Evolutionary conservation across 2,113 vertebrate species (phyloP), one percentile per base, ranked within the genome.

Genomic region (Ceyx margarethae): DNA sequence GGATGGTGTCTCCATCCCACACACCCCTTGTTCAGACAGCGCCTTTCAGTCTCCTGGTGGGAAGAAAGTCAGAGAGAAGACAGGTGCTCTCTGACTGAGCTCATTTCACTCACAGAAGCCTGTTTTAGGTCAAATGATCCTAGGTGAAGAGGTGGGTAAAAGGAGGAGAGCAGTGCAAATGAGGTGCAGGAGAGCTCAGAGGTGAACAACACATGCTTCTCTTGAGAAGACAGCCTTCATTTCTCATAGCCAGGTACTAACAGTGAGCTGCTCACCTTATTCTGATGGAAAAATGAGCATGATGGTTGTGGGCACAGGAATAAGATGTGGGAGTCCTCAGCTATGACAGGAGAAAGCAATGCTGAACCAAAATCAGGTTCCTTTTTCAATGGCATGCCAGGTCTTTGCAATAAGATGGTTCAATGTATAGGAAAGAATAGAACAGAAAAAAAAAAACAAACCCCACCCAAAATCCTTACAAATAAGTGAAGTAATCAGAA

Each of bases 221-320:
- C n/a, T 1, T 0, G 3, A 33, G 61, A 71, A 6, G 15, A 56
- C 12, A 72, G 40, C 17, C 25, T 54, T 13, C 3, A 4, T 58
- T 61, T 69, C 37, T 54, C 80, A 71, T 26, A 10, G 33, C 7
- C 37, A 42, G 42, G 13, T 0, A 1, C 6, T 31, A 26, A 68
- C 13, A 10, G 13, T 67, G 18, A 60, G 13, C 8, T 1, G 4
- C 21, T 11, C 25, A 72, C 14, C n/a, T 31, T 16, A 13, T 42
- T 20, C 43, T 4, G 4, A 17, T 31, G 31, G 37, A 85, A 64
- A 43, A 62, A 72, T 15, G 53, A 75, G 16, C 19, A 37, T 0
- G 0, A 65, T 2, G 7, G 12, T 60, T 4, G 4, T 33, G 11
- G 25, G 7, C 1, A 2, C n/a, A 4, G 31, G 31, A 92, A 46